Conservation (phyloP, 2,113 vertebrate genomes). For the Toxostoma redivivum region DNA sequence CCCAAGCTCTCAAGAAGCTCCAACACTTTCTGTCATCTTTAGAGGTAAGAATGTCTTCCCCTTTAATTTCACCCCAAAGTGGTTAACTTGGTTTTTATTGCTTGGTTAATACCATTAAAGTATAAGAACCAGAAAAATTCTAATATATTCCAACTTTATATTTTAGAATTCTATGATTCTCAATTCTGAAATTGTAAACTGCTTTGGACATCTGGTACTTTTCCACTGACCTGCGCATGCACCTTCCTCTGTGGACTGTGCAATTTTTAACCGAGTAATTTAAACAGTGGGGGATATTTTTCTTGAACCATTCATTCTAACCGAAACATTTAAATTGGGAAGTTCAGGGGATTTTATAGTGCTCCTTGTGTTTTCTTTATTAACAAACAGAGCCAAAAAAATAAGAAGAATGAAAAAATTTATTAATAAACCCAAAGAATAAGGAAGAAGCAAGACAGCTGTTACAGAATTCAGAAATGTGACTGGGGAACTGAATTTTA, state of each 20-base stretch:
- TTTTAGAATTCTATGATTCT: not conserved
- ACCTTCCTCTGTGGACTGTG: not conserved
- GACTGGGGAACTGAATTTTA: not conserved
- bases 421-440: not conserved
- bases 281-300: not conserved
- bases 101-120: not conserved
- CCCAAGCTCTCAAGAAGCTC: not conserved
- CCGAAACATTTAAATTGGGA: not conserved
- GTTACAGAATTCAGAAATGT: not conserved
- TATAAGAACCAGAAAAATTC: not conserved
- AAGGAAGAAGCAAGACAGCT: not conserved
- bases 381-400: not conserved
- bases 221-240: not conserved
- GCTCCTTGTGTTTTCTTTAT: not conserved
- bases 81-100: not conserved
- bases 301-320: not conserved
- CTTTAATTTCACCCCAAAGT: not conserved
- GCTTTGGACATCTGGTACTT: not conserved
- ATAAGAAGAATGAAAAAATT: not conserved
- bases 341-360: accelerated
- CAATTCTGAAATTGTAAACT: not conserved
- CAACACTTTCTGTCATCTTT: not conserved
- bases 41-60: not conserved
- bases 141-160: not conserved
- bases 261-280: not conserved